These are phyloP conservation scores for Sprattus sprattus DNA, from an alignment of 2,113 vertebrate species.

Conservation along the genomic window DNA sequence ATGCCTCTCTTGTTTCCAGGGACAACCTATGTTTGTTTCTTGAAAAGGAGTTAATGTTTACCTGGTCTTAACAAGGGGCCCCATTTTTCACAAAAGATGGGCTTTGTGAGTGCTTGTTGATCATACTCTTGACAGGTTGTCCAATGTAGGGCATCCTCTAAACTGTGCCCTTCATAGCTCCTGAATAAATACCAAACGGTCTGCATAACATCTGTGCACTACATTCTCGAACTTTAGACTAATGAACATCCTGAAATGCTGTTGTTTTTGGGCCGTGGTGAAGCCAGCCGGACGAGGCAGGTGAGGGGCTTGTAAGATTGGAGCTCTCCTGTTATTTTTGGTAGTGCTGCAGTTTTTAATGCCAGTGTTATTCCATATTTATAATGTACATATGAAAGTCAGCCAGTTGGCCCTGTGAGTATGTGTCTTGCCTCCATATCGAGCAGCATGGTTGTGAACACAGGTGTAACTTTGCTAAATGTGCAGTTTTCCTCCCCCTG, in stretches of 20 bases:
- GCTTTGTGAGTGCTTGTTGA: not conserved
- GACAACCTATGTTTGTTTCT: not conserved
- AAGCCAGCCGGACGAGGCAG: conserved; percentile 27
- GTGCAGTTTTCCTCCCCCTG: not conserved
- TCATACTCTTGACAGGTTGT: not conserved
- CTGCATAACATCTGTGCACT: conserved; percentile 33
- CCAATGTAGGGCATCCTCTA: not conserved
- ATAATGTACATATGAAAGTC: not conserved
- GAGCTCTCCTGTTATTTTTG: not conserved
- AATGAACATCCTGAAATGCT: conserved; percentile 49
- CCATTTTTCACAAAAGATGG: not conserved
- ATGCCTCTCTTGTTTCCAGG: not conserved
- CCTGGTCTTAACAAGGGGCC: not conserved
- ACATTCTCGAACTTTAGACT: not conserved
- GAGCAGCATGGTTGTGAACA: not conserved
- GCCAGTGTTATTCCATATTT: not conserved
- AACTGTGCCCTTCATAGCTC: conserved; percentile 31
- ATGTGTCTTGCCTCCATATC: not conserved
- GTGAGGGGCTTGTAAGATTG: not conserved
- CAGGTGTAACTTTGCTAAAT: not conserved
- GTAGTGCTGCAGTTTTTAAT: not conserved
- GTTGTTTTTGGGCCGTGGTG: conserved; percentile 43
- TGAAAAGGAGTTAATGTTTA: not conserved
- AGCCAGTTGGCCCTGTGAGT: not conserved
- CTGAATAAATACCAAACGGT: conserved; percentile 50